These are phyloP conservation scores for Lymantria monacha DNA, from an alignment of 2,888 invertebrate genomes.

Conservation along the genomic window DNA sequence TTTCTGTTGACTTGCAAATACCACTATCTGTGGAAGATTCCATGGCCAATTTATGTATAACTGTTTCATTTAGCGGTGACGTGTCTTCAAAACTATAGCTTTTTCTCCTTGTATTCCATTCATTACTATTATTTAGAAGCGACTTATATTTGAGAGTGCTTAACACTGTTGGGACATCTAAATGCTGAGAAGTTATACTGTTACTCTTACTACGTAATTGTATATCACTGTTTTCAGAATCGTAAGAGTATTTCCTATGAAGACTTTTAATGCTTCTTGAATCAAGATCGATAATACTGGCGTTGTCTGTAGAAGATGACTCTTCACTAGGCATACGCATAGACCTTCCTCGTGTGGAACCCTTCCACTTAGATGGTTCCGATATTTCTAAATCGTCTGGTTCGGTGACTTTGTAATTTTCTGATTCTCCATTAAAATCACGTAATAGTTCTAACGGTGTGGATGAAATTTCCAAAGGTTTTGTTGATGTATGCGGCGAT, in stretches of 20 bases:
- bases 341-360: conserved; percentile 84
- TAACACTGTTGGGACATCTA: conserved; percentile 61
- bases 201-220: conserved; percentile 50
- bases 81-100: conserved; percentile 87
- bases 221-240: conserved; percentile 62
- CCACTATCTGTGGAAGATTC: conserved; percentile 91
- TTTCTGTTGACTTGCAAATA: conserved; percentile 87
- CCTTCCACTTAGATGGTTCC: conserved; percentile 85
- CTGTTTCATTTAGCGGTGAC: conserved; percentile 56
- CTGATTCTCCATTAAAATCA: conserved; percentile 54
- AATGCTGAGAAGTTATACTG: conserved; percentile 56
- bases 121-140: conserved; percentile 67
- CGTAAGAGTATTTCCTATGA: conserved; percentile 60
- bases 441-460: conserved; percentile 61
- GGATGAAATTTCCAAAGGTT: conserved; percentile 73
- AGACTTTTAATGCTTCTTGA: conserved; percentile 51
- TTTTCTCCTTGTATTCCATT: conserved; percentile 89
- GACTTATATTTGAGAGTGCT: conserved; percentile 73
- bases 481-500: conserved; percentile 47
- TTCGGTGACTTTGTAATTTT: conserved; percentile 75
- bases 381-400: conserved; percentile 81
- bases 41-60: conserved; percentile 71
- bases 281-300: conserved; percentile 72
- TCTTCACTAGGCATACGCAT: conserved; percentile 85
- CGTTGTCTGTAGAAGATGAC: conserved; percentile 72